Evolutionary conservation across 2,888 invertebrate species (phyloP), one percentile per base, ranked within the genome.

Genomic region (Julus scandinavius): DNA sequence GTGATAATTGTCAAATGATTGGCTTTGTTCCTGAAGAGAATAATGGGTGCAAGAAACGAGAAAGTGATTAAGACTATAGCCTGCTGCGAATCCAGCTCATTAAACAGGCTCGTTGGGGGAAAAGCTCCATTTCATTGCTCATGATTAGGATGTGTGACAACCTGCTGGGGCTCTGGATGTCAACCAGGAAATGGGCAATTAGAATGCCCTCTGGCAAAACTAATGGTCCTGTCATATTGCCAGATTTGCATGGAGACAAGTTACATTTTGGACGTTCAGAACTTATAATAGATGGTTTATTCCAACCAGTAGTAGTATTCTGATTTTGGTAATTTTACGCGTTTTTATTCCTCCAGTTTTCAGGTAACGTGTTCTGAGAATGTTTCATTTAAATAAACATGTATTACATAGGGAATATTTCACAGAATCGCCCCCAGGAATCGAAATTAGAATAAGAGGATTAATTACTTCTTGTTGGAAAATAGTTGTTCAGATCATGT

Each of bases 1-100:
- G 80, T 80, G 80, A 80, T 80, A 80, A 80, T 80, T 80, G 80
- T 80, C 80, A 80, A 80, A 80, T 80, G 80, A 80, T 80, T 80
- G 80, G 80, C 80, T 80, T 80, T 80, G 80, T 80, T 80, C 38
- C 80, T 40, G 80, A 38, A 80, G 80, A 80, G 29, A 80, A 80
- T 40, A 80, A 80, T 40, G 80, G 38, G 80, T 13, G 80, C 80
- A 80, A 80, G 80, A 80, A 80, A 15, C 38, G 80, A 80, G 80
- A 38, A 80, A 80, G 80, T 80, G 80, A 80, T 80, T 80, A 80
- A 80, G 80, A 80, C 80, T 15, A n/a, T n/a, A 13, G 80, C 80
- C 38, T 80, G 38, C 80, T 80, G 80, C 29, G 80, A 80, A 80
- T 80, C 29, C 80, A 80, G 38, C 80, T 80, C 80, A 80, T 80